These are phyloP conservation scores for Apoda limacodes DNA, from an alignment of 2,888 invertebrate genomes.

Conservation along the genomic window DNA sequence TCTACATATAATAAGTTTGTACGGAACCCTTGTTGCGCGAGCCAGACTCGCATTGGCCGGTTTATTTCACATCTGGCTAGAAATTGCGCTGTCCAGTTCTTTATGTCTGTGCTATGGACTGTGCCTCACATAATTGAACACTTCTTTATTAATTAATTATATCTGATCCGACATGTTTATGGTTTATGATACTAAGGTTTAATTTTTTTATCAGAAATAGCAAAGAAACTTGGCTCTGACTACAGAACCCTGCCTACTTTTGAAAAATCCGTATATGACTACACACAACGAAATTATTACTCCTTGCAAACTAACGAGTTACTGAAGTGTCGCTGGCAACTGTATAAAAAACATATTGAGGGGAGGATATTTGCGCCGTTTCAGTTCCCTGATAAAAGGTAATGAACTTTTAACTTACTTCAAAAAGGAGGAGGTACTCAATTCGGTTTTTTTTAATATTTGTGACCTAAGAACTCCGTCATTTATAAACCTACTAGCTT, in stretches of 20 bases:
- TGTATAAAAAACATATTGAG: constrained; percentile 23
- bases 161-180: not conserved
- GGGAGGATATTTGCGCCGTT: constrained; percentile 22
- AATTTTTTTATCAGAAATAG: constrained; percentile 27
- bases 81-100: too few relatives aligned
- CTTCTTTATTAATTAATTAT: not conserved
- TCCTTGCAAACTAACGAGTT: constrained; percentile 33
- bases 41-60: too few relatives aligned
- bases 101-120: too few relatives aligned
- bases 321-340: constrained; percentile 22
- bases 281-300: constrained; percentile 28
- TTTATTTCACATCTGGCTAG: too few relatives aligned
- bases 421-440: too few relatives aligned
- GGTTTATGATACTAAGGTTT: too few relatives aligned
- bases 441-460: too few relatives aligned
- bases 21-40: too few relatives aligned
- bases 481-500: too few relatives aligned
- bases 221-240: constrained; percentile 25
- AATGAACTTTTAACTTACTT: too few relatives aligned
- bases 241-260: constrained; percentile 34
- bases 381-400: constrained; percentile 30
- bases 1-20: too few relatives aligned
- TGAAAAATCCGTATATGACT: constrained; percentile 33
- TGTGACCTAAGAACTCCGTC: too few relatives aligned
- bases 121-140: not conserved